Conservation (phyloP, 2,113 vertebrate species). For the Neolamprologus fasciatus region DNA sequence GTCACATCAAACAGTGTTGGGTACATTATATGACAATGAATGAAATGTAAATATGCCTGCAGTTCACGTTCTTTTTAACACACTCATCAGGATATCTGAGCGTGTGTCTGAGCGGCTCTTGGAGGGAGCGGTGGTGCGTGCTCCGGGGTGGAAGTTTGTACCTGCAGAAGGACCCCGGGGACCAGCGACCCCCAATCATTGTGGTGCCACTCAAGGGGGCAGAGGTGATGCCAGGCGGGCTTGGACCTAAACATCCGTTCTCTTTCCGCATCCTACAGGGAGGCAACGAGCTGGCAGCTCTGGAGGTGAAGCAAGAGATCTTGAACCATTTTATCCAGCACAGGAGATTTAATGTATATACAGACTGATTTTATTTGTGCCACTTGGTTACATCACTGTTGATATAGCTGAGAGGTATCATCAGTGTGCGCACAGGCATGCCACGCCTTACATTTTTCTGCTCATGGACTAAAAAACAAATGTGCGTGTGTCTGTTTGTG, state of each 20-base stretch:
- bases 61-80: background rate
- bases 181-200: conserved; percentile 75
- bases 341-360: background rate
- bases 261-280: conserved; percentile 88
- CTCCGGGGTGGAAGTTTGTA: conserved; percentile 80
- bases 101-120: conserved; percentile 83
- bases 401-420: background rate
- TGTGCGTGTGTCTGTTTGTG: background rate
- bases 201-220: conserved; percentile 80
- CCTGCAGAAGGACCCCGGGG: conserved; percentile 82
- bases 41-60: background rate
- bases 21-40: background rate
- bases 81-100: conserved; percentile 78
- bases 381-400: background rate
- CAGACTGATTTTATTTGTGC: background rate
- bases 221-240: conserved; percentile 82
- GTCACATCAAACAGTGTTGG: background rate
- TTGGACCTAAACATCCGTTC: conserved; percentile 91
- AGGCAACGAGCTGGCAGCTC: conserved; percentile 74
- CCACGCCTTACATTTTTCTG: background rate
- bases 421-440: background rate
- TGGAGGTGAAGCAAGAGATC: conserved; percentile 75
- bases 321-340: background rate
- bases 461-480: background rate
- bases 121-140: conserved; percentile 92